Conservation (phyloP, 23 tunicate species). For the Ascidia mentula region DNA sequence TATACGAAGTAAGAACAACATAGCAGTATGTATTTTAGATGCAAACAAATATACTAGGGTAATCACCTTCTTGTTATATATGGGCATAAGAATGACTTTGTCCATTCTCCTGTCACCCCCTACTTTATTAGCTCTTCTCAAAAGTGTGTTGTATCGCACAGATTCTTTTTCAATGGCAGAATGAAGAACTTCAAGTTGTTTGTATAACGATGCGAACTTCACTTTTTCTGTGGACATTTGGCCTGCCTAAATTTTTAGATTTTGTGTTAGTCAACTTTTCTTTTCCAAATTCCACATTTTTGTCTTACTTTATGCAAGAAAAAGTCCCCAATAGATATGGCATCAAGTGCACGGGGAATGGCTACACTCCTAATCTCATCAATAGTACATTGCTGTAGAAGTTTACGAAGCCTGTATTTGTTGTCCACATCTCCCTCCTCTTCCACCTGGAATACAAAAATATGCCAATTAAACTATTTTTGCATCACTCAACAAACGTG, state of each 20-base stretch:
- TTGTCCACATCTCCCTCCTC: slow-evolving; percentile 89
- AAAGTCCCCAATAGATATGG: slow-evolving; percentile 84
- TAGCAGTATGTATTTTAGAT: too few relatives aligned
- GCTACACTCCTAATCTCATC: slow-evolving; percentile 88
- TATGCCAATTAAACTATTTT: background rate
- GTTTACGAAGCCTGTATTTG: slow-evolving; percentile 73
- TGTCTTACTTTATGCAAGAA: slow-evolving; percentile 64
- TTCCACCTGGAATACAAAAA: slow-evolving; percentile 38
- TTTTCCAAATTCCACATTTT: too few relatives aligned
- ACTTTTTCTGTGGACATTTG: slow-evolving; percentile 73
- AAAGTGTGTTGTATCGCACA: slow-evolving; percentile 64
- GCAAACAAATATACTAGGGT: too few relatives aligned
- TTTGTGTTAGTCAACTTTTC: too few relatives aligned
- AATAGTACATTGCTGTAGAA: slow-evolving; percentile 87
- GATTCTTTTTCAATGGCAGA: slow-evolving; percentile 61
- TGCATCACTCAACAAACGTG: background rate
- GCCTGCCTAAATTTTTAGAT: slow-evolving; percentile 60
- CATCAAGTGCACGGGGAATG: slow-evolving; percentile 71
- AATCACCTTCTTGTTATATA: slow-evolving; percentile 76
- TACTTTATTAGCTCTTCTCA: slow-evolving; percentile 79
- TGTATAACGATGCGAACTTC: slow-evolving; percentile 54
- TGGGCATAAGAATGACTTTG: slow-evolving; percentile 91
- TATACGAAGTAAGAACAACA: too few relatives aligned
- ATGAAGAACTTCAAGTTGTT: slow-evolving; percentile 75
- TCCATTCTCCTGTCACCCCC: slow-evolving; percentile 94